Evolutionary conservation across 2,888 invertebrate species (phyloP).

Genomic region (Liopterus haemorrhoidalis): DNA sequence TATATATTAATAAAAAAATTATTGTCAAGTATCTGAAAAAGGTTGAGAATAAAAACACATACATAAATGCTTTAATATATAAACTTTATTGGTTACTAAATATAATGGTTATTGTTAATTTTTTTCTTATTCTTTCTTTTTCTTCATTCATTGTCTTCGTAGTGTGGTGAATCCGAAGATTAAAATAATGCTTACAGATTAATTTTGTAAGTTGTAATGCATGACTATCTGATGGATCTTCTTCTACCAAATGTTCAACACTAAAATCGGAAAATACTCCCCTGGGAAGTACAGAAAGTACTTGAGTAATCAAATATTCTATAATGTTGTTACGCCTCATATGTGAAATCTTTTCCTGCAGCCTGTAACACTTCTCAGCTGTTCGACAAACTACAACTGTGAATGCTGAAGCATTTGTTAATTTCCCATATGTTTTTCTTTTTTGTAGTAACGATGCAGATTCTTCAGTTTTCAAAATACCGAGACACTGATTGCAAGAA

Average conservation of each 20-base stretch:
- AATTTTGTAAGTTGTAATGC: not conserved
- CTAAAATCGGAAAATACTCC: not conserved
- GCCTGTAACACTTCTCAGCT: constrained; percentile 3
- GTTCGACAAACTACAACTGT: not conserved
- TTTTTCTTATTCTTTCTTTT: constrained; percentile 1
- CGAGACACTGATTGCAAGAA: not conserved
- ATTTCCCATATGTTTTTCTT: constrained; percentile 6
- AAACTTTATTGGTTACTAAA: not conserved
- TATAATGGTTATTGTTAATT: constrained; percentile 2
- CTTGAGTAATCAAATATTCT: not conserved
- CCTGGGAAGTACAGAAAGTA: constrained; percentile 1
- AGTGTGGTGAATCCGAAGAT: constrained; percentile 4
- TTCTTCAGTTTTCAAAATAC: not conserved
- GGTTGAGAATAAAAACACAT: too few relatives aligned
- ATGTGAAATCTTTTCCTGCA: not conserved
- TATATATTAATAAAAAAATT: too few relatives aligned
- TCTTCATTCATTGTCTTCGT: not conserved
- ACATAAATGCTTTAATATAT: too few relatives aligned
- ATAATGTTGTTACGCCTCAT: not conserved
- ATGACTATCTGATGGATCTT: constrained; percentile 1
- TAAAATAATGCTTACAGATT: constrained; percentile 1
- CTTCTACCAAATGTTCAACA: constrained; percentile 1
- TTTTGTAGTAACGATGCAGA: not conserved
- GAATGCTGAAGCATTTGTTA: constrained; percentile 2
- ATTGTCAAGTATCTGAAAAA: too few relatives aligned